Base-by-base conservation (phyloP, 2,888 invertebrate genomes). In the Acrobeloides nanus region DNA sequence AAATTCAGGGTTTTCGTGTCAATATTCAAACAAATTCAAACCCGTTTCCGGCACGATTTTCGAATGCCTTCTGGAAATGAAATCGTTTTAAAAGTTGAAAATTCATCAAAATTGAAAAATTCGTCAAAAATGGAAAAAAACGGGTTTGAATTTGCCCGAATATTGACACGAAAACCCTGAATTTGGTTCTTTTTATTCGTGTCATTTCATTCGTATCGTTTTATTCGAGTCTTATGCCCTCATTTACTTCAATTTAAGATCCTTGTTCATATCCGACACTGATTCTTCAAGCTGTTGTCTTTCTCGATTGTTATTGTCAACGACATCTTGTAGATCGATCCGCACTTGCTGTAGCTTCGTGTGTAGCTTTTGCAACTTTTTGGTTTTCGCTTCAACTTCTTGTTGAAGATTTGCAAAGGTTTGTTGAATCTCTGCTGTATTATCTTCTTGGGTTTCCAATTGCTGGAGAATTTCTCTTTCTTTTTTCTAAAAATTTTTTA, bases 361-460 rank as follows among this genome's bases (percentile, higher is more conserved):
- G 71, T 87, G 84, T 71, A 93, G 64, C 49, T 90, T 88, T 72
- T 89, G 87, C 45, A 93, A 76, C 75, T 92, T 89, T 67, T 85
- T 86, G 21, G 90, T 87, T 76, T 95, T 97, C 48, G 88, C 84
- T 73, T 97, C 95, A 1, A 95, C 90, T 77, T 95, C 93, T 74
- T 92, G 92, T 73, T 92, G 89, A 47, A 97, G 78, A 41, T 85
- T 87, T 7, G 86, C 82, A 72, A 87, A 93, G 0, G 89, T 92
- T 71, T 86, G 87, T 48, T 86, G 84, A 46, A 95, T 83, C 70
- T 87, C 90, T 39, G 85, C 80, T 12, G 89, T 86, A 15, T 85
- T 87, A 74, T 93, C 87, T 74, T 97, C 93, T 75, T 93, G 87
- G 64, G 86, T 80, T 71, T 95, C 92, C 43, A 97, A 80, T 72